phyloP scores from a whole-genome alignment of 2,113 vertebrate species.

The Peromyscus californicus region DNA sequence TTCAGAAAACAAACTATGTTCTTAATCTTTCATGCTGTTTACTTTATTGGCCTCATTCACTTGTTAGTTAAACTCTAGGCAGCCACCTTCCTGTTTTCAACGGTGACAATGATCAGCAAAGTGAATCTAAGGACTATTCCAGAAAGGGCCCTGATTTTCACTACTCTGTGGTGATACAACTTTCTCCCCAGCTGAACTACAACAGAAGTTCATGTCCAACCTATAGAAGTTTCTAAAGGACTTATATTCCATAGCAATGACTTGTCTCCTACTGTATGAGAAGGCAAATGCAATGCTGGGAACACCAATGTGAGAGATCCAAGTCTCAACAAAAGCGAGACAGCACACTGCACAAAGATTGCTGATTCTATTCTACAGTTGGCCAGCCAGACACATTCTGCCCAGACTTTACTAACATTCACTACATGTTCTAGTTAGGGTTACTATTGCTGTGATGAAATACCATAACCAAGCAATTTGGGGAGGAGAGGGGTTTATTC shows the following conservation, averaged over 20 bases:
- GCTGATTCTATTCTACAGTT: neutral
- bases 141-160: conserved; percentile 9
- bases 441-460: neutral
- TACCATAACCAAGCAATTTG: neutral
- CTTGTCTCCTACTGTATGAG: conserved; percentile 27
- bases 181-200: neutral
- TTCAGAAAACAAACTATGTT: neutral
- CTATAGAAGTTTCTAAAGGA: conserved; percentile 56
- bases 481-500: neutral
- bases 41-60: neutral
- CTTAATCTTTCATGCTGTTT: neutral
- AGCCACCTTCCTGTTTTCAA: neutral
- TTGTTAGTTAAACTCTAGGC: neutral
- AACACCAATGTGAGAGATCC: conserved; percentile 41
- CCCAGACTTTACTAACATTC: conserved; percentile 16
- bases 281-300: conserved; percentile 41
- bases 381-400: conserved; percentile 56
- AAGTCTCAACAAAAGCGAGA: conserved; percentile 64
- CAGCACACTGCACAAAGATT: neutral
- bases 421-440: neutral
- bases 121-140: neutral
- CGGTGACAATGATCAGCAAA: conserved; percentile 39
- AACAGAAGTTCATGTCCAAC: conserved; percentile 47
- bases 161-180: neutral
- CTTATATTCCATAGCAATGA: conserved; percentile 25